Base-by-base conservation (phyloP, 2,888 invertebrate genomes). In the Andrena dorsata region DNA sequence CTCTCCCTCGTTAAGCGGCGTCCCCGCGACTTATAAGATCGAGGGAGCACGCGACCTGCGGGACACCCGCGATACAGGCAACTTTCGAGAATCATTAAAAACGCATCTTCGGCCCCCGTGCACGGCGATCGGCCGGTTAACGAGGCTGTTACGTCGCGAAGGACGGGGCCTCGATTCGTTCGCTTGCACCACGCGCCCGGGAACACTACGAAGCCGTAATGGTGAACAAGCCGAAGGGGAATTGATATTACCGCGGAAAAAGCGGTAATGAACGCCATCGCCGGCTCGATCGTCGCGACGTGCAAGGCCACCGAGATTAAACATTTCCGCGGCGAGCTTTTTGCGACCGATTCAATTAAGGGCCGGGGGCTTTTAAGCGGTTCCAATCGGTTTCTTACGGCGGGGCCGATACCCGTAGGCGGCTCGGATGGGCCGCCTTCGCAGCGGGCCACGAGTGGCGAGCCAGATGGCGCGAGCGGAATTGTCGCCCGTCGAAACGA, bases 41-140 rank as follows among this genome's bases (percentile, higher is more conserved):
- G 80, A 76, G 76, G 63, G 75, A 71, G 70, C 74, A 80, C 79
- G 80, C 88, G 82, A 86, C 79, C n/a, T n/a, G 82, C 78, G 86
- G 20, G 47, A 49, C 8, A 80, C 71, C 65, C 76, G 76, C 64
- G 74, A 79, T 78, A 41, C 80, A 80, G 71, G 82, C 76, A 82
- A 90, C 82, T 87, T 84, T 86, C 81, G 81, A 82, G 81, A 88
- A 90, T 90, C 89, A 89, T 90, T 90, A 90, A 89, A 90, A 89
- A 89, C 89, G 88, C 89, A 89, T 89, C 88, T 89, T 89, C 83
- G 80, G 80, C 73, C 78, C 77, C 66, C 2, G 0, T 16, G 26
- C 70, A 71, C 70, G 80, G 84, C 82, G 76, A 89, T 86, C 82
- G 82, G 66, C 61, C 79, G 76, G 69, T 69, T 81, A 86, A 78